Percentiles rank a stretch among this genome's conserved stretches.
These are phyloP conservation scores for Cryptocheilus praepositus DNA, from an alignment of 2,888 invertebrate genomes.

Conservation along the genomic window DNA sequence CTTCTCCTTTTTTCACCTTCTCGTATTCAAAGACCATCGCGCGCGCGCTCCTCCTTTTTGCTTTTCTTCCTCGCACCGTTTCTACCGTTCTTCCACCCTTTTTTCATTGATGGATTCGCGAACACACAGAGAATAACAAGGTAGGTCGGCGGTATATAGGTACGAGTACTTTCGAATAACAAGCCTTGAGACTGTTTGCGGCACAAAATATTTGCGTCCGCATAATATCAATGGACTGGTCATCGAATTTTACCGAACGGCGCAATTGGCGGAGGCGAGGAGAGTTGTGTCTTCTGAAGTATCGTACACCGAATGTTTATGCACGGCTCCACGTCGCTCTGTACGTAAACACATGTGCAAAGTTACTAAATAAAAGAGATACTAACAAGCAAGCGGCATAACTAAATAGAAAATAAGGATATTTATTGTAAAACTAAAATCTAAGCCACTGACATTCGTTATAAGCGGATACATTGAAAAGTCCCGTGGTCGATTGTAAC, in stretches of 20 bases:
- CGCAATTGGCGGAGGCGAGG: too few species aligned
- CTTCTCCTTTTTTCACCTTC: constrained; percentile 40
- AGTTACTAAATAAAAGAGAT: too few species aligned
- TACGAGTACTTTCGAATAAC: constrained; percentile 52
- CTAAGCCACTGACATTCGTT: too few species aligned
- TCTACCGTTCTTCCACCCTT: background rate
- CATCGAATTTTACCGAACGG: constrained; percentile 9
- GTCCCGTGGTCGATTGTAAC: too few species aligned
- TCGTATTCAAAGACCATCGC: constrained; percentile 42
- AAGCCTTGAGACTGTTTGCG: constrained; percentile 32
- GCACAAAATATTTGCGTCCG: constrained; percentile 52
- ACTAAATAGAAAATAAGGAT: too few species aligned
- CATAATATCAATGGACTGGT: constrained; percentile 55
- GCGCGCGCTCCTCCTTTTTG: constrained; percentile 10
- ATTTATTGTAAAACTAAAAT: too few species aligned
- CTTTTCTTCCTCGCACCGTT: constrained; percentile 13
- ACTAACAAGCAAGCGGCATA: too few species aligned
- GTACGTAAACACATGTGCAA: too few species aligned
- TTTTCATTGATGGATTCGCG: constrained; percentile 46
- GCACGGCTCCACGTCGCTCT: too few species aligned
- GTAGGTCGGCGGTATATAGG: constrained; percentile 51
- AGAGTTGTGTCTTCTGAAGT: too few species aligned
- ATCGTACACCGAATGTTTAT: too few species aligned
- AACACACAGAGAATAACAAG: constrained; percentile 56
- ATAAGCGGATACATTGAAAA: too few species aligned